phyloP scores from a whole-genome alignment of 2,888 invertebrate genomes.

The Eupelmus urozonus region DNA sequence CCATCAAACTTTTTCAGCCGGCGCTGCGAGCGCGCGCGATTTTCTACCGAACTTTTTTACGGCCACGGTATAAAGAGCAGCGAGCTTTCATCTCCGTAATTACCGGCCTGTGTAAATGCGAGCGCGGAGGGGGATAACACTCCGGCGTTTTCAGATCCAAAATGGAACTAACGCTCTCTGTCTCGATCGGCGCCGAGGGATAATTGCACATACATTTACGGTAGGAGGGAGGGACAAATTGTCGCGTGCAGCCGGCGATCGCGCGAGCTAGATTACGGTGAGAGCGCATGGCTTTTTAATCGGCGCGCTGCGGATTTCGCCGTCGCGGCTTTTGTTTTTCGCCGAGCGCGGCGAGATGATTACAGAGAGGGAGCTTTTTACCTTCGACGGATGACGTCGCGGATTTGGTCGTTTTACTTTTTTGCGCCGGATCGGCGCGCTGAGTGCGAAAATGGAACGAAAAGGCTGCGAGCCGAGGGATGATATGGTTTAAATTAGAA shows the following conservation, averaged over 20 bases:
- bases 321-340: background rate
- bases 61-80: conserved; percentile 35
- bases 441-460: background rate
- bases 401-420: background rate
- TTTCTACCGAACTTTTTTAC: conserved; percentile 35
- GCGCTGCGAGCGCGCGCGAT: background rate
- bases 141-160: conserved; percentile 1
- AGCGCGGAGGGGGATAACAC: conserved; percentile 11
- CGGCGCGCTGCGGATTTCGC: background rate
- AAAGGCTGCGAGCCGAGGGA: no score
- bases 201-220: conserved; percentile 17
- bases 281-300: conserved; percentile 11
- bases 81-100: conserved; percentile 57
- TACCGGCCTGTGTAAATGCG: conserved; percentile 32
- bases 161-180: conserved; percentile 18
- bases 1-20: conserved; percentile 33
- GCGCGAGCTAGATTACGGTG: conserved; percentile 1
- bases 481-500: no score
- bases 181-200: conserved; percentile 1
- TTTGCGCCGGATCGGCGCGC: background rate
- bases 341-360: background rate
- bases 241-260: conserved; percentile 10
- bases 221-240: conserved; percentile 18
- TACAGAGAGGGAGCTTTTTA: background rate
- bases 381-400: background rate